These are phyloP conservation scores for Eurytoma californica DNA, from an alignment of 2,888 invertebrate genomes.

Conservation along the genomic window DNA sequence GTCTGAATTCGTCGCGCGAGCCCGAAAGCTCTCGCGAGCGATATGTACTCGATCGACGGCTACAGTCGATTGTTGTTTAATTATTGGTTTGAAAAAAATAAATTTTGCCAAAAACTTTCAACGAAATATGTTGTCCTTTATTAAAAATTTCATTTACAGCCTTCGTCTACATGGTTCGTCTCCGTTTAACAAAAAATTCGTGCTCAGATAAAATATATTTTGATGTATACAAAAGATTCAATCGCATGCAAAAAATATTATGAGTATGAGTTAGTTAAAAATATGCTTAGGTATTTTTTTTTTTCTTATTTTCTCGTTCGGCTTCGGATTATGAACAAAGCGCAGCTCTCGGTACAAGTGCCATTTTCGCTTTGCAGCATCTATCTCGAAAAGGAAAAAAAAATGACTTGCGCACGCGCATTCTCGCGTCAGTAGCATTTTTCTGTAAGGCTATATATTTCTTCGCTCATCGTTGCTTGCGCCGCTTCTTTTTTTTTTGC, in stretches of 20 bases:
- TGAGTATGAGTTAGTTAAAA: constrained; percentile 41
- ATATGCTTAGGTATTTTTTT: constrained; percentile 33
- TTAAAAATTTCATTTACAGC: constrained; percentile 56
- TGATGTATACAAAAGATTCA: constrained; percentile 47
- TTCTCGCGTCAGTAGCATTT: constrained; percentile 55
- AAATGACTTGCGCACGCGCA: no score
- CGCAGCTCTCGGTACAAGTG: no score
- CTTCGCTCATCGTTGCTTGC: constrained; percentile 17
- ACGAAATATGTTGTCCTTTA: constrained; percentile 53
- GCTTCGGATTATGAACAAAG: constrained; percentile 21
- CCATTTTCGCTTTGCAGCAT: no score
- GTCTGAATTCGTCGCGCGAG: no score
- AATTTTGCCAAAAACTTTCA: constrained; percentile 43
- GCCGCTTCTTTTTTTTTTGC: background rate
- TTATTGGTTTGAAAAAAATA: constrained; percentile 38
- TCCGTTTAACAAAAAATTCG: constrained; percentile 45
- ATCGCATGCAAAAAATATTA: constrained; percentile 42
- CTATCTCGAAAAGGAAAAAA: no score
- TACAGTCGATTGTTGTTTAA: background rate
- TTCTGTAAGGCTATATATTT: constrained; percentile 47
- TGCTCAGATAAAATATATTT: constrained; percentile 49
- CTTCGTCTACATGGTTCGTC: constrained; percentile 47
- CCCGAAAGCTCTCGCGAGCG: no score
- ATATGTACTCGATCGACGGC: background rate
- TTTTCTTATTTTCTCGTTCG: constrained; percentile 15